Evolutionary conservation across 2,113 vertebrate genomes (phyloP), one percentile per base, ranked within the genome.

Genomic region (Calidris pygmaea): DNA sequence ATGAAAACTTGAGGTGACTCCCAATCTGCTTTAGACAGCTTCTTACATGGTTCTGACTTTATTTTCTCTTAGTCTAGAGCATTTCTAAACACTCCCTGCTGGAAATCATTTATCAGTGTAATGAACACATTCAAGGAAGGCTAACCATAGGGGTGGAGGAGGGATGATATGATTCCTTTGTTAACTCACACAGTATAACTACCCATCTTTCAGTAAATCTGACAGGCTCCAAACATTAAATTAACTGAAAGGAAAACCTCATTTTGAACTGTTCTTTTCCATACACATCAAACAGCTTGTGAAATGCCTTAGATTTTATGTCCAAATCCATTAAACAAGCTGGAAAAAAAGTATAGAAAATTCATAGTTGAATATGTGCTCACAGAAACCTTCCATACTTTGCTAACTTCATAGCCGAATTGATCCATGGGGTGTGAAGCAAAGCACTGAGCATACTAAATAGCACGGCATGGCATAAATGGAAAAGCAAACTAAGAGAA

Each of bases 221-320:
- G 93, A 93, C 93, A 95, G 91, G 90, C 72, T 88, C 66, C 81
- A 96, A 95, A 96, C 84, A 95, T 91, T 37, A 87, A 86, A 96
- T 91, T 93, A 95, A 96, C 79, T 94, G 84, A 92, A 96, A 97
- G 91, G 72, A 96, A 97, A 97, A 82, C 72, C 58, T 95, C 78
- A 82, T 88, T 97, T 73, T 92, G 83, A 97, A 26, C 56, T 16
- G 6, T 75, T 66, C 91, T 95, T 90, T 90, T 68, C 72, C 92
- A 89, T 96, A 95, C 85, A 58, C 91, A 89, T 50, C 92, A 96
- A 96, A 92, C 63, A 95, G 77, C 16, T 90, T 95, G 81, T 95
- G 91, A 97, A 97, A 96, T 26, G 58, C 66, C 70, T 92, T 52
- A 37, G 82, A 94, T 95, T 96, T 96, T 96, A 92, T 85, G 90